Conservation (phyloP, 2,113 vertebrate species). For the Embiotoca jacksoni region DNA sequence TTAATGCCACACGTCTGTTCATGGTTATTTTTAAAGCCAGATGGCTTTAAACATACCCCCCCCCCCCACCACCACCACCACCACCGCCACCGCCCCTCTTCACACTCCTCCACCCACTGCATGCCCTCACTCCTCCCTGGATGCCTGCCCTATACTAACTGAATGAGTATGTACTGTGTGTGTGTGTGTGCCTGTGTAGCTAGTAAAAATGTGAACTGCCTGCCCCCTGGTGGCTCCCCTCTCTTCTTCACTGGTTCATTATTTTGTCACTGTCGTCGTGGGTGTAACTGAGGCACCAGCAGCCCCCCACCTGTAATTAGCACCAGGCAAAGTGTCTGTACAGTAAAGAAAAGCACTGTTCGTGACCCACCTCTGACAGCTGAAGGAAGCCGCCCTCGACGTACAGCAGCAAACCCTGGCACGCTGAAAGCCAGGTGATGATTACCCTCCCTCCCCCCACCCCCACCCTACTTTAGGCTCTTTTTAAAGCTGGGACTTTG, state of each 20-base stretch:
- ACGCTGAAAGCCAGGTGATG: constrained; percentile 41
- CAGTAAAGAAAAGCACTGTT: constrained; percentile 10
- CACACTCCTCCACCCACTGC: constrained; percentile 22
- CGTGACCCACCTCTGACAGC: constrained; percentile 25
- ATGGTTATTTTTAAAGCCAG: constrained; percentile 43
- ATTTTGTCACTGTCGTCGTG: constrained; percentile 23
- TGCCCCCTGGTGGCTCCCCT: constrained; percentile 73
- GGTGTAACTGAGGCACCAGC: not conserved
- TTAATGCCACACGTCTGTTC: constrained; percentile 24
- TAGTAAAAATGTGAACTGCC: constrained; percentile 54
- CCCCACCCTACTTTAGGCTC: constrained; percentile 36
- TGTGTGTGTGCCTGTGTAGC: constrained; percentile 13
- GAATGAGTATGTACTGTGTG: constrained; percentile 17
- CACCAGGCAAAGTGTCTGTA: constrained; percentile 38
- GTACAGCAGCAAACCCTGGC: constrained; percentile 40
- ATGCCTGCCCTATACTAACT: constrained; percentile 38
- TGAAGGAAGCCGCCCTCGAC: constrained; percentile 8
- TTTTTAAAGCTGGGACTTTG: constrained; percentile 66
- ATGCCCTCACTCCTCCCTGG: constrained; percentile 1
- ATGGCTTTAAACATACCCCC: constrained; percentile 18
- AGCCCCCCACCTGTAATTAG: constrained; percentile 48
- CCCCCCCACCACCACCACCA: not conserved
- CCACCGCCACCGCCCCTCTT: not conserved
- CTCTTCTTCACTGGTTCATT: not conserved
- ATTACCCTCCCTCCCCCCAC: constrained; percentile 20